Percentiles rank a stretch among this genome's conserved stretches.
Conservation (phyloP, 1,140 invertebrate genomes). For the Drosophila yakuba region DNA sequence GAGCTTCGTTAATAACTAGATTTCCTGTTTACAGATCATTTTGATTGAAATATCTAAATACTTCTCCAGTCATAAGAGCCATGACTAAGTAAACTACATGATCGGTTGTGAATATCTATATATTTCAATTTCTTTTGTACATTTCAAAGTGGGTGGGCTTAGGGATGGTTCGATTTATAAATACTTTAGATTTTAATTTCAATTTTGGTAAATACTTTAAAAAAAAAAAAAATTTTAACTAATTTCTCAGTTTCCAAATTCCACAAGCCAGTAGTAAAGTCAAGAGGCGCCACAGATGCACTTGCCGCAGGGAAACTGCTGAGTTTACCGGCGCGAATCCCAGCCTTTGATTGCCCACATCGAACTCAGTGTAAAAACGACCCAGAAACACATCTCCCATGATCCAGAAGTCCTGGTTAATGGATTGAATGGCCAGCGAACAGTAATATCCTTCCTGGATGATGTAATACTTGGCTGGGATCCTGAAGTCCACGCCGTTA, state of each 20-base stretch:
- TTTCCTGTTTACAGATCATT: constrained; percentile 1
- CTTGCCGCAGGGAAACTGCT: neutral
- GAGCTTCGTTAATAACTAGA: neutral
- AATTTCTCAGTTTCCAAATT: neutral
- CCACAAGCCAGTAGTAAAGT: neutral
- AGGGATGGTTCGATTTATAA: no score
- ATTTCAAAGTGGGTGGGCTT: no score
- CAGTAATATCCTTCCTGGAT: constrained; percentile 33
- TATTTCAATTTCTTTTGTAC: neutral
- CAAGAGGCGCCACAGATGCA: constrained; percentile 1
- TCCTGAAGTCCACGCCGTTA: constrained; percentile 39
- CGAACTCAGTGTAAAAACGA: constrained; percentile 89
- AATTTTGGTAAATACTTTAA: neutral
- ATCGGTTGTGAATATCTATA: neutral
- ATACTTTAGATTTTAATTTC: neutral
- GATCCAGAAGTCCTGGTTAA: constrained; percentile 66
- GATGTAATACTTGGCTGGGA: constrained; percentile 58
- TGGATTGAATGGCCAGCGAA: constrained; percentile 43
- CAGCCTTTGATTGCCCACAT: constrained; percentile 88
- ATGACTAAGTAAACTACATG: neutral
- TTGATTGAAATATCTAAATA: neutral
- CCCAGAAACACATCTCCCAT: constrained; percentile 89
- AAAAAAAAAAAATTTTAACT: neutral
- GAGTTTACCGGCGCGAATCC: constrained; percentile 86
- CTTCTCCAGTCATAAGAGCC: neutral